These are phyloP conservation scores for Cremastinae sp. DNA, from an alignment of 2,888 invertebrate species.

Conservation along the genomic window DNA sequence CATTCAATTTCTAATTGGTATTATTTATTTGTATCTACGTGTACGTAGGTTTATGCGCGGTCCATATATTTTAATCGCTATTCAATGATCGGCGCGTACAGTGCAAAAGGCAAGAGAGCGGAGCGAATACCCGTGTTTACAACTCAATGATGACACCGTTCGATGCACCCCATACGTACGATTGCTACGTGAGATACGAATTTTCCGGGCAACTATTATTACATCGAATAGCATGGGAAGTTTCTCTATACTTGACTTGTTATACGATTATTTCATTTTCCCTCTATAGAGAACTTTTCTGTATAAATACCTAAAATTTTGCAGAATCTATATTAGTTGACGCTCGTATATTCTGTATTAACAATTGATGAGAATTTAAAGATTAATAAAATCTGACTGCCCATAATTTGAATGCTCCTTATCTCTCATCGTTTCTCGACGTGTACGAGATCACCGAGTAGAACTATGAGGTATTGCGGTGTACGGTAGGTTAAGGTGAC, in stretches of 20 bases:
- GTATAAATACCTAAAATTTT: no score
- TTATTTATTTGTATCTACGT: neutral
- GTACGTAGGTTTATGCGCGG: neutral
- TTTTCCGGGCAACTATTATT: slow-evolving; percentile 9
- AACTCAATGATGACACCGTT: slow-evolving; percentile 29
- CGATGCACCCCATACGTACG: neutral
- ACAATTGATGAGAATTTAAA: neutral
- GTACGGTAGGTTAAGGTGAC: slow-evolving; percentile 55
- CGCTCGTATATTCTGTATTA: no score
- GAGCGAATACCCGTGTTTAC: slow-evolving; percentile 13
- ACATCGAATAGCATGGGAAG: slow-evolving; percentile 15
- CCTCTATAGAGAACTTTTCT: no score
- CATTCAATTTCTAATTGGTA: neutral
- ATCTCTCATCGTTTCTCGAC: neutral
- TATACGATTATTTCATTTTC: slow-evolving; percentile 9
- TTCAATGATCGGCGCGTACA: neutral
- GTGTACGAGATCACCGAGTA: neutral
- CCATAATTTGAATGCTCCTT: neutral
- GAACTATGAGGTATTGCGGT: neutral
- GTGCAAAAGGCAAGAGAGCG: neutral
- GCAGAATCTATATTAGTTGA: no score
- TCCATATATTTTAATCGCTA: neutral
- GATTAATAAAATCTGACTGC: neutral
- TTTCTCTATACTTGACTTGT: slow-evolving; percentile 1
- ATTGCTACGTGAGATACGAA: slow-evolving; percentile 20